Evolutionary conservation across 2,888 invertebrate genomes (phyloP).

Genomic region (Tetragonisca angustula): DNA sequence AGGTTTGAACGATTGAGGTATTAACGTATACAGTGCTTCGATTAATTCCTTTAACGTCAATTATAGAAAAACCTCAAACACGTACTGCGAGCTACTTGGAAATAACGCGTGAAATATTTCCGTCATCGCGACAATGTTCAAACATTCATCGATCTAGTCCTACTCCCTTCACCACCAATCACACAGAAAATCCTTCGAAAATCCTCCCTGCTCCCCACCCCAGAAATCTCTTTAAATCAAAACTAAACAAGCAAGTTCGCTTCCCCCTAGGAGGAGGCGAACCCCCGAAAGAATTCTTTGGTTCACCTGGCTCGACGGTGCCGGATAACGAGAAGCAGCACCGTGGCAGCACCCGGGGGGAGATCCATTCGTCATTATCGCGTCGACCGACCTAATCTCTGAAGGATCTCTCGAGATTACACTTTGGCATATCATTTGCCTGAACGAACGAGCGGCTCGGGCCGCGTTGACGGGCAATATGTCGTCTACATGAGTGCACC

Average conservation of each 20-base stretch:
- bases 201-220: neutral
- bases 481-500: constrained; percentile 78
- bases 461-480: constrained; percentile 83
- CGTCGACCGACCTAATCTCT: constrained; percentile 77
- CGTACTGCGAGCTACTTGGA: too few relatives aligned
- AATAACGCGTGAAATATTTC: neutral
- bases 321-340: constrained; percentile 41
- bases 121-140: neutral
- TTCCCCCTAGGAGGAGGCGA: neutral
- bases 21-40: neutral
- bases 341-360: neutral
- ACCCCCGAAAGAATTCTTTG: constrained; percentile 50
- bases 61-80: too few relatives aligned
- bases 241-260: neutral
- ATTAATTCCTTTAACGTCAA: neutral
- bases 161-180: neutral
- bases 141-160: neutral
- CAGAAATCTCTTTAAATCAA: neutral
- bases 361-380: constrained; percentile 75
- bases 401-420: constrained; percentile 78
- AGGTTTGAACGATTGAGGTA: too few relatives aligned
- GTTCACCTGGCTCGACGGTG: constrained; percentile 67
- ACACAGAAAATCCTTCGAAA: neutral
- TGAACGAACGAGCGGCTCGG: constrained; percentile 81
- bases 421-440: constrained; percentile 83